These are phyloP conservation scores for Spilosoma lubricipeda DNA, from an alignment of 2,888 invertebrate genomes.

Conservation along the genomic window DNA sequence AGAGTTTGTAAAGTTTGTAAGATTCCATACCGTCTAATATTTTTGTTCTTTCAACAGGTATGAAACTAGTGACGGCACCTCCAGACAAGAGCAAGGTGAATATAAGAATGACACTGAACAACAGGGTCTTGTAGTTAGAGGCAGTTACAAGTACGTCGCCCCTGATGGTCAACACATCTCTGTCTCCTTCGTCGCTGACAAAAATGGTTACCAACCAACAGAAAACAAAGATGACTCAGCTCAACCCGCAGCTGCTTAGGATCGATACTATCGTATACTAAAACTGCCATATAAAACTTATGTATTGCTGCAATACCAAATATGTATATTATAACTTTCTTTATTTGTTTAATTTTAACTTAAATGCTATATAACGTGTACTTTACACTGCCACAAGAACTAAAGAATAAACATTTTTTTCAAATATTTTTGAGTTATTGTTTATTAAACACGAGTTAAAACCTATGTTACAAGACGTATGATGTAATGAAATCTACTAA, in stretches of 20 bases:
- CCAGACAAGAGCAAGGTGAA: constrained; percentile 88
- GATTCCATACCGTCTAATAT: neutral
- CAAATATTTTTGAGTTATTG: neutral
- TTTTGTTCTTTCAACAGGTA: constrained; percentile 72
- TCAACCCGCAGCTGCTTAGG: constrained; percentile 36
- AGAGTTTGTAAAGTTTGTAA: neutral
- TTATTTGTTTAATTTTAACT: constrained; percentile 48
- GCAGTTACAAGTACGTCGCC: constrained; percentile 88
- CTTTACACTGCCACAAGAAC: constrained; percentile 50
- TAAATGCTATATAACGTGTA: constrained; percentile 27
- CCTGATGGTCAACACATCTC: constrained; percentile 88
- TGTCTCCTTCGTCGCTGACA: constrained; percentile 87
- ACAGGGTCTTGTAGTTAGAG: constrained; percentile 87
- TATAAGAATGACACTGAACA: constrained; percentile 89
- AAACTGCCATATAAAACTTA: constrained; percentile 11
- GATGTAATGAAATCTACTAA: too few relatives aligned
- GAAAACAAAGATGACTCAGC: constrained; percentile 61
- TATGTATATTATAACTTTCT: constrained; percentile 32
- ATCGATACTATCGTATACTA: constrained; percentile 25
- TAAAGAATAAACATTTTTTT: constrained; percentile 46
- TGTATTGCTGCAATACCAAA: constrained; percentile 56
- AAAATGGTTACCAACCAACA: constrained; percentile 87
- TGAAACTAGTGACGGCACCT: constrained; percentile 89
- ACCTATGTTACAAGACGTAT: too few relatives aligned
- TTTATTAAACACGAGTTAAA: neutral